Base-by-base conservation (phyloP, 2,888 invertebrate species). In the Labia minor region DNA sequence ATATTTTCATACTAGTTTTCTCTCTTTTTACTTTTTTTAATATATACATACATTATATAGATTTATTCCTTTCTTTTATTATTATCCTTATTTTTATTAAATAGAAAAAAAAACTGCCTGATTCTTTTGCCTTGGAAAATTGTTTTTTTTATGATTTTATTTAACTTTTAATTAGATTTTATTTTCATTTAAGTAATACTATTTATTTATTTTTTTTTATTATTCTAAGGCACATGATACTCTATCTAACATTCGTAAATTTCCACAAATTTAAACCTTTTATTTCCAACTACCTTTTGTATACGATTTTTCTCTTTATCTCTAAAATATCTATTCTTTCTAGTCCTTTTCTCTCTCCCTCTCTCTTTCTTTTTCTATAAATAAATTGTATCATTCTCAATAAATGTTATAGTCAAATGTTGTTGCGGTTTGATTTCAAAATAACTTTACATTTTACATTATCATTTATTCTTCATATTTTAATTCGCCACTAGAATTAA, bases 321-420 rank as follows among this genome's bases (percentile, higher is more conserved):
- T 49, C 49, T 49, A 33, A 8, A 33, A 33, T n/a, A 49, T 11
- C 21, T 61, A 11, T 37, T 64, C n/a, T 68, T 68, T 68, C 11
- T 61, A 66, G 21, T 69, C 66, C 66, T 71, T 69, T 69, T 67
- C 64, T 68, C 78, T 76, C 79, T 76, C 75, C 72, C 74, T 79
- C 74, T 76, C 76, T 72, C 73, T 75, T 69, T 71, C 69, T 71
- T 71, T 71, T 72, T 68, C 67, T 73, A 73, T 66, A 72, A 76
- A 80, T 80, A 79, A 74, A 80, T 81, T 80, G 79, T 78, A 72
- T 79, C 77, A 77, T 78, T 79, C 79, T 78, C 79, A 77, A 80
- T 80, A 65, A 80, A 63, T 69, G 67, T 64, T 67, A 62, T 64
- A 64, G 65, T 62, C 62, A 64, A 26, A 49, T 49, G 49, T 49